Base-by-base conservation (phyloP, 1,140 invertebrate genomes). In the Polypedilum pembai region DNA sequence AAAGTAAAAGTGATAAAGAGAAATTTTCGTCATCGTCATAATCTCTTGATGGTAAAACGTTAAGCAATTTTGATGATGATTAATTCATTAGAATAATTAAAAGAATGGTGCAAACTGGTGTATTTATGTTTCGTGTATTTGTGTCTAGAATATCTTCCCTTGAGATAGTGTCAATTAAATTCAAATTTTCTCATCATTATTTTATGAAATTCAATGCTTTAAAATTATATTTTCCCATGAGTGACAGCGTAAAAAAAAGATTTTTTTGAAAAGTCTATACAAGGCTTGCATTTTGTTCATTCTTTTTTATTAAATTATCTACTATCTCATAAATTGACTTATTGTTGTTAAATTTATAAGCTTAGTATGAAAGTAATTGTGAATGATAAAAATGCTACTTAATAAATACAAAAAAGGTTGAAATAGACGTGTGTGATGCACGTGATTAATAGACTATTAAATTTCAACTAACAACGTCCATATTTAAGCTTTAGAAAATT, bases 1-100 rank as follows among this genome's bases (percentile, higher is more conserved):
- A 81, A 63, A 76, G 76, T 74, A 78, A 73, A 76, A 69, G 18
- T 69, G 15, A 69, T 18, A 69, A 66, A 74, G 72, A 77, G 72
- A 77, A 40, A 63, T 73, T 66, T 74, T 73, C 24, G 69, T 12
- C 21, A 33, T 56, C 45, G 12, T 56, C 45, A 56, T 56, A 56
- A 56, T n/a, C 10, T 56, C 45, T 56, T 56, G 45, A 12, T n/a
- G n/a, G 4, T 56, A 56, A 56, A 56, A 56, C 12, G 45, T 56
- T 56, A 15, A 56, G 45, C 24, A 56, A 56, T 56, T 12, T n/a
- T 56, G 45, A 15, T n/a, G 12, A 56, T 56, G n/a, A n/a, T 15
- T 15, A 15, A n/a, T 56, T 56, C 15, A n/a, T 8, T 15, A 56
- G 3, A 56, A 56, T n/a, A 56, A 33, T 33, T 12, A 45, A 45